phyloP scores from a whole-genome alignment of 2,113 vertebrate genomes.

The Sebastes schlegelii region DNA sequence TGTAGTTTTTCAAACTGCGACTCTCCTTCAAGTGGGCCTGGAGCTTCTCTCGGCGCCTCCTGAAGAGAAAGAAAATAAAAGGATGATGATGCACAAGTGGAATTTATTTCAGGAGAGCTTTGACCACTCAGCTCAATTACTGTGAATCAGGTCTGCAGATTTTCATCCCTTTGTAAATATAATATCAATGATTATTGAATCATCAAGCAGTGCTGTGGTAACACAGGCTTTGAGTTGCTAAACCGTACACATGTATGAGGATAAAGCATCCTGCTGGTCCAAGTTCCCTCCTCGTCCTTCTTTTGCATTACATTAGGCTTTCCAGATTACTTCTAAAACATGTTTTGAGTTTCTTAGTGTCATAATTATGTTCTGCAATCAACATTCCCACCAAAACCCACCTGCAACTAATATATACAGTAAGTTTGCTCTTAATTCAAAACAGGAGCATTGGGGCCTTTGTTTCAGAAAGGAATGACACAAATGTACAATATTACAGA shows the following conservation, averaged over 20 bases:
- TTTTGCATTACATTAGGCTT: not conserved
- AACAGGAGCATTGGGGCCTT: no score
- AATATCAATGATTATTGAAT: not conserved
- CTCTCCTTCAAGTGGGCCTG: slow-evolving; percentile 95
- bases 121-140: not conserved
- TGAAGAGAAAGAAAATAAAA: slow-evolving; percentile 53
- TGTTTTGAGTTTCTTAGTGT: not conserved
- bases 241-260: not conserved
- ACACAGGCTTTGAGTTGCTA: not conserved
- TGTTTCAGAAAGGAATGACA: no score
- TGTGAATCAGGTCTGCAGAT: not conserved
- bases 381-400: not conserved
- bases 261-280: not conserved
- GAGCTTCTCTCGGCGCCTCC: slow-evolving; percentile 94
- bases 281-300: not conserved
- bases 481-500: not conserved
- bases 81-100: not conserved
- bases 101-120: not conserved
- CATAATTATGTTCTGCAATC: slow-evolving; percentile 19
- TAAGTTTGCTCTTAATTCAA: no score
- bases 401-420: not conserved
- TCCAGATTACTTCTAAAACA: not conserved
- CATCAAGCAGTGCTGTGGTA: not conserved
- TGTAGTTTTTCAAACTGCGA: slow-evolving; percentile 92
- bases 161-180: not conserved